Evolutionary conservation across 2,888 invertebrate species (phyloP), one percentile per base, ranked within the genome.

Genomic region (Eupeodes latifasciatus): DNA sequence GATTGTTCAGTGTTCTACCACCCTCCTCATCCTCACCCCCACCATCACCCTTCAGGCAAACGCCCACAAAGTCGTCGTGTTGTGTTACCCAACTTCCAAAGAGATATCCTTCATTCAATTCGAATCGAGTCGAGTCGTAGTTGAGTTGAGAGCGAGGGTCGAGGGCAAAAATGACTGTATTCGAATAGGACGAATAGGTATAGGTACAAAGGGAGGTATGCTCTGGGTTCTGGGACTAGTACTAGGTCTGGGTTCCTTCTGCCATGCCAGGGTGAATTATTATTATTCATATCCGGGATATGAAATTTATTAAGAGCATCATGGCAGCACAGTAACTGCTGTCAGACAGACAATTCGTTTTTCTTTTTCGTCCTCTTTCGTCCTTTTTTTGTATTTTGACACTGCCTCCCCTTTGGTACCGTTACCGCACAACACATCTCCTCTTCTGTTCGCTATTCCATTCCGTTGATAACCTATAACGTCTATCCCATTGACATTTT

Each of bases 231-330:
- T 3, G 27, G 27, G 27, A 27, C 27, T 27, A 3, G 27, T 27
- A 27, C 27, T 27, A 3, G 27, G 27, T 27, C 27, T 11, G 4
- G 27, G 10, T 27, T 4, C 7, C 49, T 27, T 27, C 27, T 27
- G 3, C 27, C 3, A 27, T 55, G 74, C 49, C 61, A 61, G 55
- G 72, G 49, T 62, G 86, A 78, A 85, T 78, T 85, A 88, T 88
- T 81, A 88, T 88, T 81, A 88, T 88, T 85, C 88, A 88, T 81
- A 81, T 88, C 78, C 85, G 62, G 78, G 66, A 88, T 88, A 78
- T 78, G 74, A 71, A 78, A 78, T 84, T 85, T 85, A 78, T 78
- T 78, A 85, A 78, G 81, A 85, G 69, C 75, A 77, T 75, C 77
- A 77, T 84, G 71, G 69, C 69, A 80, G 64, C 74, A 16, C 14